Conservation (phyloP, 1,140 invertebrate species). For the Drosophila subobscura region DNA sequence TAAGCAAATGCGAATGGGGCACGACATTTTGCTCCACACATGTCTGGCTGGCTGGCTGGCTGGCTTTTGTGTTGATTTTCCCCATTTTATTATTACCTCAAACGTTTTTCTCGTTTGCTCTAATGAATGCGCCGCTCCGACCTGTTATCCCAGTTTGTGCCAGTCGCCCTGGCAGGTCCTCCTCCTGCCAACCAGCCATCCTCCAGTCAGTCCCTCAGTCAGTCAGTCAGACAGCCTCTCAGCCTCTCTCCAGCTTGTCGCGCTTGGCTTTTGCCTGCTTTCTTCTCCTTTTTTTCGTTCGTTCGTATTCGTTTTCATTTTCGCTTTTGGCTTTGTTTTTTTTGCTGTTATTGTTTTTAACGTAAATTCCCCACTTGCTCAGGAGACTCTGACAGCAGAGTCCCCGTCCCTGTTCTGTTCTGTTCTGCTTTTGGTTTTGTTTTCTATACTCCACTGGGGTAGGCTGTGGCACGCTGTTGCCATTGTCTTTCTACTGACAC, state of each 20-base stretch:
- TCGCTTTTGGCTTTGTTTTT: slow-evolving; percentile 34
- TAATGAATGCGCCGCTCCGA: slow-evolving; percentile 65
- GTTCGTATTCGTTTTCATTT: slow-evolving; percentile 22
- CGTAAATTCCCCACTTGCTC: slow-evolving; percentile 80
- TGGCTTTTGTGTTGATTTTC: slow-evolving; percentile 56
- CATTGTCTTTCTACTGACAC: slow-evolving; percentile 57
- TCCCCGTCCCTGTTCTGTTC: too few species aligned
- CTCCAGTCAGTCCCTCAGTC: slow-evolving; percentile 4
- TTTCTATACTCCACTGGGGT: neutral
- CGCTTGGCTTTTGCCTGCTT: slow-evolving; percentile 10
- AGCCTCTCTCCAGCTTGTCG: slow-evolving; percentile 35
- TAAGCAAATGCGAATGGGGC: slow-evolving; percentile 44
- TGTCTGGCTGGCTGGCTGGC: slow-evolving; percentile 38
- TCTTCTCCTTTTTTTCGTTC: slow-evolving; percentile 19
- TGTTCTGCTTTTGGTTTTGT: too few species aligned
- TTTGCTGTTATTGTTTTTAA: slow-evolving; percentile 76
- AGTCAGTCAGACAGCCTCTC: slow-evolving; percentile 47
- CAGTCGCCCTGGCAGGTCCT: slow-evolving; percentile 32
- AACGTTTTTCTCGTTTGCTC: slow-evolving; percentile 64
- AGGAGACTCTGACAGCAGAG: slow-evolving; percentile 13
- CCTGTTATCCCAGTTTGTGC: slow-evolving; percentile 39
- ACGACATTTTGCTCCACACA: slow-evolving; percentile 17
- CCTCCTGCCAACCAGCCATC: slow-evolving; percentile 18
- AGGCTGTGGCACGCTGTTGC: slow-evolving; percentile 53
- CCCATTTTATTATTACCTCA: slow-evolving; percentile 60